Percentiles rank a stretch among this genome's conserved stretches.
phyloP scores from a whole-genome alignment of 2,888 invertebrate genomes.

The Crossocerus cetratus region DNA sequence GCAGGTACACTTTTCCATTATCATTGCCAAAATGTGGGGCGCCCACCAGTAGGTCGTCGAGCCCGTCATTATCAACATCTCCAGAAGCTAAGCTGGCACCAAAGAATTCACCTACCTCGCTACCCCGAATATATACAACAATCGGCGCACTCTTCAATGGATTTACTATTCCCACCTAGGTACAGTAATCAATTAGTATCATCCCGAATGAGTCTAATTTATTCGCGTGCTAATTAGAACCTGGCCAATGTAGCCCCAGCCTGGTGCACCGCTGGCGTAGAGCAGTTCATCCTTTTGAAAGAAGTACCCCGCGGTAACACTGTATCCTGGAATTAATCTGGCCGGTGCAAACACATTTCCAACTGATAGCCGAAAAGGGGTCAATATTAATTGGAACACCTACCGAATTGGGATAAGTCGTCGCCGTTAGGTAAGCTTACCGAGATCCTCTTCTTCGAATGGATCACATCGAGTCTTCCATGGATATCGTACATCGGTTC shows the following conservation, averaged over 20 bases:
- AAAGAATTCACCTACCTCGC: conserved; percentile 66
- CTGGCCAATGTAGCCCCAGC: conserved; percentile 59
- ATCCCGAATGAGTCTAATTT: background rate
- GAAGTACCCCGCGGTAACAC: conserved; percentile 64
- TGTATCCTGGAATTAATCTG: conserved; percentile 55
- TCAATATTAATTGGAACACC: background rate
- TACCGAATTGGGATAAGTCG: conserved; percentile 57
- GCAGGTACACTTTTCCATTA: conserved; percentile 64
- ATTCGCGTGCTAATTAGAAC: conserved; percentile 30
- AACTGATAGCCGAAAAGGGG: background rate
- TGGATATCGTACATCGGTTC: conserved; percentile 53
- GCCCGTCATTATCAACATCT: conserved; percentile 67
- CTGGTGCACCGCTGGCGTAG: conserved; percentile 64
- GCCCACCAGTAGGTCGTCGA: conserved; percentile 69
- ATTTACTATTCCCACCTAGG: conserved; percentile 61
- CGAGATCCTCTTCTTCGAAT: conserved; percentile 4
- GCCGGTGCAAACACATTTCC: too few relatives aligned
- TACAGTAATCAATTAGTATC: background rate
- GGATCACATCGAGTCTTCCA: conserved; percentile 50
- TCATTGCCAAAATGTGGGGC: conserved; percentile 69
- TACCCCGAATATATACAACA: conserved; percentile 52
- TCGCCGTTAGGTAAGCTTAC: conserved; percentile 39
- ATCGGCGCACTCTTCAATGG: conserved; percentile 23
- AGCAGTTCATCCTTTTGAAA: conserved; percentile 53
- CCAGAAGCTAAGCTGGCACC: conserved; percentile 68